Base-by-base conservation (phyloP, 2,113 vertebrate species). In the Cavia porcellus region DNA sequence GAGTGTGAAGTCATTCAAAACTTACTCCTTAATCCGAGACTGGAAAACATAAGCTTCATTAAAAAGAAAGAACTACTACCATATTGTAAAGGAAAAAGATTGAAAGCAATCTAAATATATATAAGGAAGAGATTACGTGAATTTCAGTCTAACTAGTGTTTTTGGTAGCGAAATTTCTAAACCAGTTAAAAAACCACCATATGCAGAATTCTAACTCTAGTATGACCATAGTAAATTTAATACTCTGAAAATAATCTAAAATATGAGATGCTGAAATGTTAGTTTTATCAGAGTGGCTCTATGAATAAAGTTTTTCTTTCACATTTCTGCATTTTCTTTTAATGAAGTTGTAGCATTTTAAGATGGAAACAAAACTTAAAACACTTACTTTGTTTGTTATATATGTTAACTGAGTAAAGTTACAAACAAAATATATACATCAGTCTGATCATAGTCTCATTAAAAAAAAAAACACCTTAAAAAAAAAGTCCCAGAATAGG, bases 131-230 rank as follows among this genome's bases (percentile, higher is more conserved):
- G 3, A 55, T 45, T 57, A 30, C 15, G n/a, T 74, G 38, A 57
- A 86, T 66, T 88, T 84, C 87, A 64, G 61, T 92, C 13, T 28
- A 68, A 61, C 55, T 82, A 52, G 89, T 70, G 84, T 84, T 86
- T 92, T 92, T 82, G 80, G 52, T 47, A 97, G 59, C n/a, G 45
- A 87, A 83, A 87, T 70, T 80, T 66, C 35, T 28, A 95, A 55
- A 30, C 11, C 47, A 72, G n/a, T 88, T 57, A 79, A 95, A 70
- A 70, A 14, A 42, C 74, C 28, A 72, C 20, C 61, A 42, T 10
- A 55, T 19, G 13, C 20, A 95, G 95, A 95, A 92, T 68, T 91
- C 38, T 87, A 57, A 52, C 7, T 89, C 32, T 6, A 62, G 50
- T 66, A 38, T 64, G 50, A 89, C 30, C 4, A 35, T 17, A 87